Base-by-base conservation (phyloP, 1,140 invertebrate species). In the Dreissena polymorpha region DNA sequence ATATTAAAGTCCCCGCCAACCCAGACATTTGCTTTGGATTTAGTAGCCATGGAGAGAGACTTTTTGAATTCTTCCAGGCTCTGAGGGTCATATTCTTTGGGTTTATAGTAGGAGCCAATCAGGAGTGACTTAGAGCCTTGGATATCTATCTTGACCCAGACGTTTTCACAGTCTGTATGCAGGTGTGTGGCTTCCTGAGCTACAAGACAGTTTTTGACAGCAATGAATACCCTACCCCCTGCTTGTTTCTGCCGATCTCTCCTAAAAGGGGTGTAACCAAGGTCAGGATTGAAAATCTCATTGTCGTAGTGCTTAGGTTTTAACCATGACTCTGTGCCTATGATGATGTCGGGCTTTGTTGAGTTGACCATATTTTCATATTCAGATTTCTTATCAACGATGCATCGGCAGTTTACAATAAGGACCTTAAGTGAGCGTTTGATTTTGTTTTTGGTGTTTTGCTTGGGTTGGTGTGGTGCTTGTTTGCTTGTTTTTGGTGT, bases 201-300 rank as follows among this genome's bases (percentile, higher is more conserved):
- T 49, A 65, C 50, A 6, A 76, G 29, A 49, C 74, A 76, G 3
- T n/a, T 76, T 50, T 50, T 76, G 10, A 67, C 74, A 16, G 74
- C 74, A 50, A 76, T 76, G 63, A 76, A 76, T 67, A 76, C 74
- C 39, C 63, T 60, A 49, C 23, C 73, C 57, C 60, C 39, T 39
- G 25, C 29, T 18, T 64, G 53, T 75, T 21, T n/a, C n/a, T 51
- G 13, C 53, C 72, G n/a, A 50, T 75, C 72, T 64, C 72, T 50
- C 18, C 74, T 76, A 51, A 49, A 76, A 16, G 39, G 25, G 10
- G 60, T 76, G 39, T 76, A 76, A 53, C 74, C 74, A n/a, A 76
- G 74, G 49, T 67, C 74, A n/a, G 74, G 74, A 23, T 76, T n/a
- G 50, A 76, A 76, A 29, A 76, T 67, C 51, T 67, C 74, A 51